Conservation (phyloP, 2,797 vertebrate genomes). For the Triplophysa bombifrons region DNA sequence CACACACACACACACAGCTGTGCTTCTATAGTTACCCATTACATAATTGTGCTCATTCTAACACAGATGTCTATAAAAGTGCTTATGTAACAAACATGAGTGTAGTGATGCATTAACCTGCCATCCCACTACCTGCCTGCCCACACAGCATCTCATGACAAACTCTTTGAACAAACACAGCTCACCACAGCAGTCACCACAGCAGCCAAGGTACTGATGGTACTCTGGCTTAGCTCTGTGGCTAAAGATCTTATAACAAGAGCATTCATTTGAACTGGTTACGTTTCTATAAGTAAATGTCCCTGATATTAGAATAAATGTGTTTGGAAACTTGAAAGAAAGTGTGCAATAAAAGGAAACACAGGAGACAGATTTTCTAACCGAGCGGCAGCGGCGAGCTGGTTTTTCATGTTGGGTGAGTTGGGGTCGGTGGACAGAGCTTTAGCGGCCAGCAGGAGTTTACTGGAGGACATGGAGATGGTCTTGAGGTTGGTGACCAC, state of each 20-base stretch:
- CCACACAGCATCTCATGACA: background rate
- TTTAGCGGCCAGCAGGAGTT: slow-evolving; percentile 92
- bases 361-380: slow-evolving; percentile 56
- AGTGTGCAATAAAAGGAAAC: background rate
- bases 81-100: slow-evolving; percentile 50
- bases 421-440: slow-evolving; percentile 91
- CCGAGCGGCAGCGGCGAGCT: slow-evolving; percentile 94
- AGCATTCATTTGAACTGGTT: no score
- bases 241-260: no score
- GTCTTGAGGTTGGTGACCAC: slow-evolving; percentile 97
- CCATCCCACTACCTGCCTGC: slow-evolving; percentile 10
- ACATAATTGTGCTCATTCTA: slow-evolving; percentile 38
- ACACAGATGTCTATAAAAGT: slow-evolving; percentile 33
- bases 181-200: no score
- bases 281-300: no score
- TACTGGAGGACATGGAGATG: slow-evolving; percentile 98
- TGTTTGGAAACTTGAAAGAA: background rate
- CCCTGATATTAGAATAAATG: no score
- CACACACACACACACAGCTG: slow-evolving; percentile 8
- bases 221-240: no score
- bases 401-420: slow-evolving; percentile 95
- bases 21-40: slow-evolving; percentile 39
- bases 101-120: slow-evolving; percentile 8
- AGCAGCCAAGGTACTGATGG: no score
- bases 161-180: background rate